Base-by-base conservation (phyloP, 1,140 invertebrate species). In the Drosophila bocqueti region DNA sequence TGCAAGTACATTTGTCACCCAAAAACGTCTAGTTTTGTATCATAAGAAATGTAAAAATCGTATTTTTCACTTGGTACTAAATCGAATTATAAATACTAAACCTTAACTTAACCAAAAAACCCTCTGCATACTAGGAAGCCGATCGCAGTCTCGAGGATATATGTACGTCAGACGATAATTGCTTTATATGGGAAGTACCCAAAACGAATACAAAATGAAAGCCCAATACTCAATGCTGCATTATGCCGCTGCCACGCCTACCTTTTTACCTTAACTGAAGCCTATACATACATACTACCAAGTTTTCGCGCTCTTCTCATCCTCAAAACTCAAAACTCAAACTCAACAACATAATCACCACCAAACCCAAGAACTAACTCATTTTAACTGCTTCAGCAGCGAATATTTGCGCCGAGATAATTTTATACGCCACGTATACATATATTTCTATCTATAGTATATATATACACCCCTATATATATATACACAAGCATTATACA, bases 391-490 rank as follows among this genome's bases (percentile, higher is more conserved):
- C 81, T 84, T 84, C 55, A 76, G 69, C 69, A 67, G 71, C 71
- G 50, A 77, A 73, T 60, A 67, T 60, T 81, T 76, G 72, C 73
- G 71, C 58, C 81, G 62, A 50, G 64, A 83, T 84, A 84, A 84
- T 84, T 84, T 84, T 75, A 84, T 84, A 84, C 69, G 81, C 81
- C 72, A 80, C 67, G 63, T 84, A 84, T 84, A 84, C 81, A 84
- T 84, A 84, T 84, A 84, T 84, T 84, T 84, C 81, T 83, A 80
- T 79, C 80, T 71, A 81, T 49, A 76, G 50, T 81, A 81, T 62
- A 76, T 77, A 77, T 61, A 68, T 62, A 83, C 57, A 64, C 47
- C 45, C 40, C 47, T 64, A 61, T 81, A 80, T 77, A 80, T 61
- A 77, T 42, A 65, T n/a, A 52, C 29, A 52, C 31, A 31, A 31